phyloP scores from a whole-genome alignment of 2,888 invertebrate genomes.

The Caenorhabditis imperialis region DNA sequence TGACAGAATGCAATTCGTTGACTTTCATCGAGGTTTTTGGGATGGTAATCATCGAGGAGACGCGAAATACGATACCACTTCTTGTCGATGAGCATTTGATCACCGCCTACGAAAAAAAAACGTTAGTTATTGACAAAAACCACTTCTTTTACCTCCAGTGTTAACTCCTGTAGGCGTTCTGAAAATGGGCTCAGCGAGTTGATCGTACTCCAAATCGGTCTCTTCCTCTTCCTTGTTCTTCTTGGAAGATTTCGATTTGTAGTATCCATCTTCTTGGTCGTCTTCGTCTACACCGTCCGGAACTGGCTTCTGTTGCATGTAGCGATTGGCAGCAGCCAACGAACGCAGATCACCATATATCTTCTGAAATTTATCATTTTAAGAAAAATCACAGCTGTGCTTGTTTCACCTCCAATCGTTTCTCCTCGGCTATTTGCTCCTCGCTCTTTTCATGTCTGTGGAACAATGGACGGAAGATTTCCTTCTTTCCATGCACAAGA shows the following conservation, averaged over 20 bases:
- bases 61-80: slow-evolving; percentile 41
- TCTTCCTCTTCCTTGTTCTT: not conserved
- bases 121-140: not conserved
- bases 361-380: slow-evolving; percentile 2
- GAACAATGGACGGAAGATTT: slow-evolving; percentile 61
- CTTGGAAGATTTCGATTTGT: not conserved
- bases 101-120: slow-evolving; percentile 37
- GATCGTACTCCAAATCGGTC: slow-evolving; percentile 26
- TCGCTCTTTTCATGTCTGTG: slow-evolving; percentile 25
- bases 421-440: slow-evolving; percentile 26
- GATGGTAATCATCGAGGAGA: slow-evolving; percentile 78
- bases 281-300: slow-evolving; percentile 23
- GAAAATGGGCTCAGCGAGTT: slow-evolving; percentile 39
- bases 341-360: slow-evolving; percentile 21
- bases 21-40: slow-evolving; percentile 82
- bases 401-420: not conserved
- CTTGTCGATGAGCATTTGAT: slow-evolving; percentile 42
- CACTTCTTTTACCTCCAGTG: slow-evolving; percentile 5
- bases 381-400: not conserved
- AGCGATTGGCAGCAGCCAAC: not conserved
- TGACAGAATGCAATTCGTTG: slow-evolving; percentile 84
- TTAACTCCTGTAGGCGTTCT: slow-evolving; percentile 6
- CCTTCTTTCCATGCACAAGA: slow-evolving; percentile 67
- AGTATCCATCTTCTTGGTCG: not conserved
- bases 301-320: slow-evolving; percentile 8